Base-by-base conservation (phyloP, 2,797 vertebrate species). In the Neosilurus hyrtlii region DNA sequence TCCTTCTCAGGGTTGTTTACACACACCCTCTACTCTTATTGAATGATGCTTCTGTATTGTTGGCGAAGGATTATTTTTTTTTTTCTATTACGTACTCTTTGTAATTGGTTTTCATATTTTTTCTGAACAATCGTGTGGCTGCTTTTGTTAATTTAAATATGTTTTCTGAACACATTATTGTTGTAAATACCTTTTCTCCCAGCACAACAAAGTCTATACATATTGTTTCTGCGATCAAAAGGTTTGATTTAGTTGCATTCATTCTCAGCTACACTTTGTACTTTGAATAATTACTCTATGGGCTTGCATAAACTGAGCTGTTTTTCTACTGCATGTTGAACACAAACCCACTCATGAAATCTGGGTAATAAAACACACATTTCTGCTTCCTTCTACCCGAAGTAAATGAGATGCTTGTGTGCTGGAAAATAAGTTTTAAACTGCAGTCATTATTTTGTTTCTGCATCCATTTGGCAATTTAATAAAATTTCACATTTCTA, bases 31-130 rank as follows among this genome's bases (percentile, higher is more conserved):
- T 5, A 43, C 1, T 43, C 15, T n/a, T 26, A 65, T 83, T 57
- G 43, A n/a, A 71, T 24, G 2, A 5, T 82, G 26, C 63, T 87
- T 89, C 59, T 74, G 43, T 89, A 85, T 90, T 82, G 70, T 82
- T 67, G 52, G 79, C 37, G 49, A 80, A 80, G 73, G 52, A 67
- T 54, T 5, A 49, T 43, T 5, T 35, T 43, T 82, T n/a, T 89
- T 90, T 89, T 89, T 78, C 84, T 89, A 88, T 76, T 22, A 51
- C n/a, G 51, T 74, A 22, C 56, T 91, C 87, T 90, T 71, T 86
- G 85, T 62, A 52, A 20, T 51, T 2, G 24, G 81, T 84, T 52
- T 86, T 67, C 78, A 24, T 86, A 83, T 86, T 82, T 70, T n/a
- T 74, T 84, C 83, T 74, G 56, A 82, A 43, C 52, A 67, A 81